Conservation (phyloP, 1,140 invertebrate species). For the Drosophila malerkotliana region DNA sequence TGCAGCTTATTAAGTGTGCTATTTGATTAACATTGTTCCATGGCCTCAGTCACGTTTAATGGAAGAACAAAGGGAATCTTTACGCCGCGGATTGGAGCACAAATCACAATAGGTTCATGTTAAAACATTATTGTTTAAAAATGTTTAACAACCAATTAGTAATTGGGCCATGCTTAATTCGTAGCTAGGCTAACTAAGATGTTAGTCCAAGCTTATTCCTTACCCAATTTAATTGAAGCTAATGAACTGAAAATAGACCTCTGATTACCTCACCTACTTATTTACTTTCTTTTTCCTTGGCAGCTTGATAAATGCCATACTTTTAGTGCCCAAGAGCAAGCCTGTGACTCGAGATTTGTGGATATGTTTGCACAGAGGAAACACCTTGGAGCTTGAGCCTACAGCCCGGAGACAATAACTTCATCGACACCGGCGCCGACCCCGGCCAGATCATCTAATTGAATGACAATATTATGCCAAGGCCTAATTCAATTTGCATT, state of each 20-base stretch:
- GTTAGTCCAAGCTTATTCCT: not conserved
- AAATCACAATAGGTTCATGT: not conserved
- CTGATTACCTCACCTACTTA: conserved; percentile 1
- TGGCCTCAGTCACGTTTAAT: conserved; percentile 6
- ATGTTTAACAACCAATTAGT: not conserved
- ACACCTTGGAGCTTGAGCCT: conserved; percentile 32
- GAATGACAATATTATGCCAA: conserved; percentile 70
- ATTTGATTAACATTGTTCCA: conserved; percentile 42
- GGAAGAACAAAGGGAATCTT: conserved; percentile 13
- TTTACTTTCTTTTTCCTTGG: conserved; percentile 28
- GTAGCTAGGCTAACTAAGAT: not conserved
- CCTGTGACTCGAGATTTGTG: conserved; percentile 17
- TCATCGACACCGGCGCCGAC: not conserved
- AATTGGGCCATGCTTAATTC: not conserved
- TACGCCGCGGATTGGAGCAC: not conserved
- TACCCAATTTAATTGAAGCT: too few species aligned
- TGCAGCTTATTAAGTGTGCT: conserved; percentile 33
- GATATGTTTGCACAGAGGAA: conserved; percentile 42
- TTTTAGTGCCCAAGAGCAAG: conserved; percentile 17
- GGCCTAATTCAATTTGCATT: conserved; percentile 73
- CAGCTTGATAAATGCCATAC: conserved; percentile 34
- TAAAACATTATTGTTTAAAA: not conserved
- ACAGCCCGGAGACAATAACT: not conserved
- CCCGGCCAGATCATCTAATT: conserved; percentile 51
- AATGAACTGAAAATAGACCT: too few species aligned